A percentile compares a stretch with the other conserved stretches of the same genome.
These are phyloP conservation scores for Stomorhina lunata DNA, from an alignment of 2,888 invertebrate species.

Conservation along the genomic window DNA sequence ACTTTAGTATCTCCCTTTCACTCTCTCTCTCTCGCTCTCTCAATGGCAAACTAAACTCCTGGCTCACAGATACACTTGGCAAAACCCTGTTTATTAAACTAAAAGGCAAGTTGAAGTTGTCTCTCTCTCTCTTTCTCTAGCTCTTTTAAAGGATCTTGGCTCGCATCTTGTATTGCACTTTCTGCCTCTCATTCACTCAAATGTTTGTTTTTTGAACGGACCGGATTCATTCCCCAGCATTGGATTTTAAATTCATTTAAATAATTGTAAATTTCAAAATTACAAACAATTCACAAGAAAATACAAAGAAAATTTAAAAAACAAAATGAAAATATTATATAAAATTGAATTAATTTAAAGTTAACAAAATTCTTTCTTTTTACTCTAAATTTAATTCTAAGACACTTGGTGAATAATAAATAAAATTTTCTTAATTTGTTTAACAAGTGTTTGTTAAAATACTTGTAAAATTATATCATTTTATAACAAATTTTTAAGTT, in stretches of 20 bases:
- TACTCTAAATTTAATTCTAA: too few species aligned
- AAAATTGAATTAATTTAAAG: slow-evolving; percentile 9
- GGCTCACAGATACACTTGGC: slow-evolving; percentile 9
- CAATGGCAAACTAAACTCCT: slow-evolving; percentile 34
- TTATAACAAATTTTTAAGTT: slow-evolving; percentile 22
- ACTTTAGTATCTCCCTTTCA: not conserved
- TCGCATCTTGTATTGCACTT: not conserved
- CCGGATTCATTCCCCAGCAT: slow-evolving; percentile 14
- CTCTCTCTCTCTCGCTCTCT: not conserved
- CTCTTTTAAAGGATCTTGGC: not conserved
- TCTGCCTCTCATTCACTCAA: slow-evolving; percentile 24
- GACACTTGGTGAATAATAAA: too few species aligned
- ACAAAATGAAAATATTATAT: slow-evolving; percentile 28
- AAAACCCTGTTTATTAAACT: slow-evolving; percentile 26
- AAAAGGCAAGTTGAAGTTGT: slow-evolving; percentile 13
- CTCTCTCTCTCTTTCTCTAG: slow-evolving; percentile 2
- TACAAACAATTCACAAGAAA: slow-evolving; percentile 18
- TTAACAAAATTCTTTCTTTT: slow-evolving; percentile 24
- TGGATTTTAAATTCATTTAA: slow-evolving; percentile 27
- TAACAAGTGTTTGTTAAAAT: too few species aligned
- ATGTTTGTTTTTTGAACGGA: slow-evolving; percentile 5
- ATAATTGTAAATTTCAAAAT: slow-evolving; percentile 24
- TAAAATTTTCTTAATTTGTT: too few species aligned
- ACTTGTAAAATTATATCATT: slow-evolving; percentile 4
- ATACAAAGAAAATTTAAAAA: slow-evolving; percentile 22